Evolutionary conservation across 1,140 invertebrate species (phyloP).

Genomic region (Drosophila rhopaloa): DNA sequence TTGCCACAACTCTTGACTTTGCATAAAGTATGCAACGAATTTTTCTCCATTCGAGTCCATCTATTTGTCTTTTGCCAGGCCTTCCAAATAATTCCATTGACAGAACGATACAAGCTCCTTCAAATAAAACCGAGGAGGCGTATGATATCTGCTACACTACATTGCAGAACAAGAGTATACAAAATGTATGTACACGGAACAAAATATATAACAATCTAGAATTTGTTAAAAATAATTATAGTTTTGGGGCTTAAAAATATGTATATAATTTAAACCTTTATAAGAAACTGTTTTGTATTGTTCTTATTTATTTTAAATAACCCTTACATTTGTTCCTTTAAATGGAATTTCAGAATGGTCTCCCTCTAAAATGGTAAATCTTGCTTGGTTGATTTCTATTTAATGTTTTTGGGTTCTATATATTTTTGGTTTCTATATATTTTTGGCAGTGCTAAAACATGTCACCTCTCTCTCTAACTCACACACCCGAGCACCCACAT

Average conservation of each 20-base stretch:
- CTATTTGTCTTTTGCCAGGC: neutral
- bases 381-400: too few relatives aligned
- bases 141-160: constrained; percentile 44
- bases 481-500: constrained; percentile 4
- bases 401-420: neutral
- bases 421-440: neutral
- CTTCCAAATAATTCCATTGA: constrained; percentile 47
- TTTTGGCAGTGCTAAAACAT: neutral
- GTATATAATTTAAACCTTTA: too few relatives aligned
- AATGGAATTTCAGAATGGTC: too few relatives aligned
- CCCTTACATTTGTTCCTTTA: too few relatives aligned
- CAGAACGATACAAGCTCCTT: constrained; percentile 18
- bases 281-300: too few relatives aligned
- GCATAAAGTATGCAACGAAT: constrained; percentile 18
- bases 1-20: constrained; percentile 29
- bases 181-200: constrained; percentile 1
- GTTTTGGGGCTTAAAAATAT: too few relatives aligned
- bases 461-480: neutral
- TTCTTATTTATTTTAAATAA: too few relatives aligned
- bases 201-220: neutral
- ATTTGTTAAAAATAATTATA: neutral
- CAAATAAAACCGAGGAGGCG: constrained; percentile 54
- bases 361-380: too few relatives aligned
- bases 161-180: constrained; percentile 10
- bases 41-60: constrained; percentile 5